Conservation (phyloP, 1,140 invertebrate genomes). For the Zeugodacus cucurbitae region DNA sequence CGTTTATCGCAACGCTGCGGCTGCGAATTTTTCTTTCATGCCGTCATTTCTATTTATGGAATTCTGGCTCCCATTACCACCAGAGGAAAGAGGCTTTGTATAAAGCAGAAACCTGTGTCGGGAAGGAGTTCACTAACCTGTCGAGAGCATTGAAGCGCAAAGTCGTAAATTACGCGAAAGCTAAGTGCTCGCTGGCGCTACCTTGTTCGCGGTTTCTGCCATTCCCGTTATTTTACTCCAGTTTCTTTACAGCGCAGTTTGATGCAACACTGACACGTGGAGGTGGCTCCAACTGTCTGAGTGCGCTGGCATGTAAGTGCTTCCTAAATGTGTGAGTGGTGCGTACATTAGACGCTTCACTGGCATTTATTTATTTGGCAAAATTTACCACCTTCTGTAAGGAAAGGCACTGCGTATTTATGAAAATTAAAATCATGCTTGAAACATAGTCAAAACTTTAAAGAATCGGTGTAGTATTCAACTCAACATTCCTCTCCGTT, state of each 20-base stretch:
- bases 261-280: neutral
- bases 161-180: conserved; percentile 13
- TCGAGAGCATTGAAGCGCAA: conserved; percentile 12
- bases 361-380: neutral
- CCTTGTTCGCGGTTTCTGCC: too few species aligned
- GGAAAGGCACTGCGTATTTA: too few species aligned
- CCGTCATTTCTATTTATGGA: neutral
- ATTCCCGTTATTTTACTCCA: neutral
- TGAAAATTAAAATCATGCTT: too few species aligned
- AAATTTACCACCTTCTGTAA: too few species aligned
- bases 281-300: neutral
- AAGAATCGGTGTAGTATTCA: too few species aligned
- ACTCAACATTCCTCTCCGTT: too few species aligned
- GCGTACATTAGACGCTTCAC: neutral
- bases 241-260: neutral
- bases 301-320: neutral
- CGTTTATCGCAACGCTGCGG: neutral
- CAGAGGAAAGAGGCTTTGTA: neutral
- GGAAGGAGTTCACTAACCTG: conserved; percentile 19
- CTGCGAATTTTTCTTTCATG: conserved; percentile 14
- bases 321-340: neutral
- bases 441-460: too few species aligned
- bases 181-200: neutral
- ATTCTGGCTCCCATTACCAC: neutral
- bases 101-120: neutral